Percentiles rank a stretch among this genome's conserved stretches.
These are phyloP conservation scores for Vireo griseus DNA, from an alignment of 2,797 vertebrate genomes.

Conservation along the genomic window DNA sequence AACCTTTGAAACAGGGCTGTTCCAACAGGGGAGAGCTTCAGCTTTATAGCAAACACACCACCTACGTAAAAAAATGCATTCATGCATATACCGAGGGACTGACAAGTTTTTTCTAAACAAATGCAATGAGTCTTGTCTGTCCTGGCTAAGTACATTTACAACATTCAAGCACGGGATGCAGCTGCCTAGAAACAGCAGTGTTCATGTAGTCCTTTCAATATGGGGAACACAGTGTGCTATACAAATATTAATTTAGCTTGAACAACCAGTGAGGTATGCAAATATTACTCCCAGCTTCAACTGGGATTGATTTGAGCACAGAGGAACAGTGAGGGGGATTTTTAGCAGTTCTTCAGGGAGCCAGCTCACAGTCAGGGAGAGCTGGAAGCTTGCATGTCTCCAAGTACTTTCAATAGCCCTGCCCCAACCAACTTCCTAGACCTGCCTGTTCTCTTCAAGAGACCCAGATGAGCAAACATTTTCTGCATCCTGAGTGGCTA, in stretches of 20 bases:
- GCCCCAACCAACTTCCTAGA: background rate
- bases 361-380: background rate
- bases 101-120: background rate
- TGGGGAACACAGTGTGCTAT: conserved; percentile 21
- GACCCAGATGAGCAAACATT: background rate
- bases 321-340: background rate
- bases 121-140: background rate
- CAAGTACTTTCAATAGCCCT: background rate
- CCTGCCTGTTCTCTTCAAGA: background rate
- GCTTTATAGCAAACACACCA: background rate
- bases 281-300: conserved; percentile 25
- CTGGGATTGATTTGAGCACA: background rate
- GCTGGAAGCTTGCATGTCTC: background rate
- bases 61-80: background rate
- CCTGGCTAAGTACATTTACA: background rate
- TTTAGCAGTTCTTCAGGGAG: background rate
- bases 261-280: conserved; percentile 35
- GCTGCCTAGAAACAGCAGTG: conserved; percentile 7
- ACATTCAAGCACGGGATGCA: background rate
- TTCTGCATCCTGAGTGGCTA: background rate
- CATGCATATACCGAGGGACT: background rate
- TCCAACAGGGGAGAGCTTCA: background rate
- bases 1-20: background rate
- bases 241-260: conserved; percentile 54
- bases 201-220: background rate